Percentiles rank a stretch among this genome's conserved stretches.
Evolutionary conservation across 2,797 vertebrate species (phyloP).

Genomic region (Lagodon rhomboides): DNA sequence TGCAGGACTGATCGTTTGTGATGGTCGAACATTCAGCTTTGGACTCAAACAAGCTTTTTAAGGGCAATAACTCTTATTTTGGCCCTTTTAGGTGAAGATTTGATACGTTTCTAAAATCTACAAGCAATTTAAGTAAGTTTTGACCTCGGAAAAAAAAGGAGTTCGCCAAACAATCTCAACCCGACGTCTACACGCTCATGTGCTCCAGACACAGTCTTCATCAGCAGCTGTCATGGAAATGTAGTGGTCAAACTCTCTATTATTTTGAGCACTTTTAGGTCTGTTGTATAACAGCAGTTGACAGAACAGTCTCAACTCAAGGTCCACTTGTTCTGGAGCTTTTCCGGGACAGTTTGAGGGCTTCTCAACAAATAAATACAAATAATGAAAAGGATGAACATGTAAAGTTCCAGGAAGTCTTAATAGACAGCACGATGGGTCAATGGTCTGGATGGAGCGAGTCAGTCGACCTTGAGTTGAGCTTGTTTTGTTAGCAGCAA

Average conservation of each 20-base stretch:
- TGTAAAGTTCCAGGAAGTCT: no score
- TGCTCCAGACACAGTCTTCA: background rate
- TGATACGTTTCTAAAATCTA: background rate
- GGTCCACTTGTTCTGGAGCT: no score
- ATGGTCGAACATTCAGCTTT: constrained; percentile 8
- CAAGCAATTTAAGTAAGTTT: background rate
- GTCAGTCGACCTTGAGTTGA: background rate
- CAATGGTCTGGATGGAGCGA: background rate
- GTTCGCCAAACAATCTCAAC: background rate
- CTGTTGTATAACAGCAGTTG: background rate
- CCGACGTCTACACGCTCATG: background rate
- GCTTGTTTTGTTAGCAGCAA: no score
- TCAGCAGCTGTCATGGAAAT: no score
- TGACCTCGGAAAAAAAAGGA: no score
- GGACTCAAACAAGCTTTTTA: background rate
- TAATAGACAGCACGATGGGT: background rate
- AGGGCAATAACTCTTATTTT: constrained; percentile 1
- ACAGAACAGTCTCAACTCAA: background rate
- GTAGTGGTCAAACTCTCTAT: background rate
- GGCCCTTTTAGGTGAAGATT: background rate
- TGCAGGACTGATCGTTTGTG: constrained; percentile 18
- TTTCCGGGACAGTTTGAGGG: background rate
- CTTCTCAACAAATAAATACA: background rate
- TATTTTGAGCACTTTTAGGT: no score
- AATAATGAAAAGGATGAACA: background rate